Evolutionary conservation across 2,113 vertebrate genomes (phyloP).

Genomic region (Indicator maculatus): DNA sequence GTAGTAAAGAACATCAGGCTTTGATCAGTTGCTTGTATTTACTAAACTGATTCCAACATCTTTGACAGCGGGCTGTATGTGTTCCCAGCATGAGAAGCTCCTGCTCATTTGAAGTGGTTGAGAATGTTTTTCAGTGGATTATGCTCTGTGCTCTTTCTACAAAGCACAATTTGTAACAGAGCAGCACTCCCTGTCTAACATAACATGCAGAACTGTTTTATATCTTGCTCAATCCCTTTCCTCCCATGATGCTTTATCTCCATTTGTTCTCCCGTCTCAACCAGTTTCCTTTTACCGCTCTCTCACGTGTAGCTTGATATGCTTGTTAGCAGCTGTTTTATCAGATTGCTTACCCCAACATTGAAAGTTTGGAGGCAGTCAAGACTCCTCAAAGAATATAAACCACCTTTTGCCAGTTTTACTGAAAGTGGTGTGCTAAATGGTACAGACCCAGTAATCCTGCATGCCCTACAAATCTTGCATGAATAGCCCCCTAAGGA

Average conservation of each 20-base stretch:
- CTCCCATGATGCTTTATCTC: background rate
- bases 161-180: conserved; percentile 1
- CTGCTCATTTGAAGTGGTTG: conserved; percentile 17
- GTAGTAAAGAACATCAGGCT: background rate
- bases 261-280: background rate
- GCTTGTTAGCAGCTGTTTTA: background rate
- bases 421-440: background rate
- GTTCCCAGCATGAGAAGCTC: background rate
- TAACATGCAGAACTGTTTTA: background rate
- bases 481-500: accelerated
- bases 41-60: conserved; percentile 34
- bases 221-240: background rate
- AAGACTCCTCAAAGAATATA: background rate
- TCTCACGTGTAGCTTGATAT: accelerated
- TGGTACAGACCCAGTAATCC: background rate
- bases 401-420: background rate
- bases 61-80: conserved; percentile 33
- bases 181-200: background rate
- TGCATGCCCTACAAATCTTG: background rate
- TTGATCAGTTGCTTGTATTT: background rate
- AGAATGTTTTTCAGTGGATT: conserved; percentile 24
- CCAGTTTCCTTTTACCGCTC: background rate
- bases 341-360: too few species aligned
- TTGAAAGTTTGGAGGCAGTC: background rate
- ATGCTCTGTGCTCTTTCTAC: background rate